A percentile compares a stretch with the other conserved stretches of the same genome.
Conservation (phyloP, 2,113 vertebrate species). For the Sciurus niger region DNA sequence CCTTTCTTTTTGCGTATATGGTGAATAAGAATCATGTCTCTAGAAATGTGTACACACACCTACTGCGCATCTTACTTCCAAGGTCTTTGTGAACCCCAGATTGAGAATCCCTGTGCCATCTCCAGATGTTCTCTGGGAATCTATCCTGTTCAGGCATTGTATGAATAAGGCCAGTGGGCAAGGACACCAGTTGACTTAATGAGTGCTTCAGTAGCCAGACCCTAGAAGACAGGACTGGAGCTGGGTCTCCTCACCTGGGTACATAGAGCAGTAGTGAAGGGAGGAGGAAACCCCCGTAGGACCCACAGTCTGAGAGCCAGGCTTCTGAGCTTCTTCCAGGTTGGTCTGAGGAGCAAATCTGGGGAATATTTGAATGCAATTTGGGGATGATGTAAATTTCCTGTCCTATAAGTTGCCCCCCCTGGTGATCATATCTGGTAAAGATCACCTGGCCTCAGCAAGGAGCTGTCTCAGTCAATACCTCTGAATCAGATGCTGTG, state of each 20-base stretch:
- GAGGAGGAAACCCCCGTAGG: background rate
- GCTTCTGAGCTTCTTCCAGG: background rate
- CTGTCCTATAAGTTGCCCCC: background rate
- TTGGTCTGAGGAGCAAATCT: background rate
- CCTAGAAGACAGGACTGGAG: background rate
- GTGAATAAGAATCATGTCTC: background rate
- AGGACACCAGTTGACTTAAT: background rate
- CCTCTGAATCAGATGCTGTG: background rate
- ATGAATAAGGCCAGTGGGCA: background rate
- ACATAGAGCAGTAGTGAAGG: background rate
- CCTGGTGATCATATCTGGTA: background rate
- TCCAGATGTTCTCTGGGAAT: background rate
- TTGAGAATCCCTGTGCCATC: background rate
- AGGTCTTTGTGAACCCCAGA: background rate
- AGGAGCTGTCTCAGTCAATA: background rate
- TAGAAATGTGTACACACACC: background rate
- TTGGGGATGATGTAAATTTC: background rate
- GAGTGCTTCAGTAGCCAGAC: background rate
- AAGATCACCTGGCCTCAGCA: background rate
- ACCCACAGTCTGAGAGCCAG: rapidly evolving
- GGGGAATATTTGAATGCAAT: background rate
- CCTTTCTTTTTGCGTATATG: background rate
- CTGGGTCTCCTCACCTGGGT: background rate
- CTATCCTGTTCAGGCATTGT: background rate
- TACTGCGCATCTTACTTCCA: background rate